These are phyloP conservation scores for Diachasmimorpha longicaudata DNA, from an alignment of 1,140 invertebrate genomes.

Conservation along the genomic window DNA sequence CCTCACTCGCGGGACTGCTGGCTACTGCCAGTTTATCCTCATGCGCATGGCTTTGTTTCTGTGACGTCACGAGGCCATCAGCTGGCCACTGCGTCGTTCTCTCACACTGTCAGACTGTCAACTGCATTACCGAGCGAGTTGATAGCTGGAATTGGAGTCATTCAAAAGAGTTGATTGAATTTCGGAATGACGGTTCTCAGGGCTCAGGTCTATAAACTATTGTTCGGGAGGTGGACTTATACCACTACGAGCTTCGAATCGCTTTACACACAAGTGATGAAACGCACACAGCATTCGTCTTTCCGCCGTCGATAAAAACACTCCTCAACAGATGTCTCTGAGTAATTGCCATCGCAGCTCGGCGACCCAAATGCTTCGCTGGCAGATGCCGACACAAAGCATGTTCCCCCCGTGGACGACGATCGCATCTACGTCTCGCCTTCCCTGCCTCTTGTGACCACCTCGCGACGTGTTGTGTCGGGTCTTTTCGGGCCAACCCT, in stretches of 20 bases:
- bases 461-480: neutral
- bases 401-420: neutral
- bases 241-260: too few relatives aligned
- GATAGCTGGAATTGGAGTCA: too few relatives aligned
- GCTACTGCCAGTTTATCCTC: neutral
- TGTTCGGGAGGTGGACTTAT: too few relatives aligned
- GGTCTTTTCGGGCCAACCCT: neutral
- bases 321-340: too few relatives aligned
- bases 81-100: neutral
- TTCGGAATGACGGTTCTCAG: too few relatives aligned
- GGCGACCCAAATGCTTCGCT: neutral
- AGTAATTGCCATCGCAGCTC: too few relatives aligned
- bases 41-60: neutral
- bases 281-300: too few relatives aligned
- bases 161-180: too few relatives aligned
- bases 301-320: too few relatives aligned
- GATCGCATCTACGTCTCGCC: neutral
- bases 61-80: constrained; percentile 1
- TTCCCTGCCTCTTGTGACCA: neutral
- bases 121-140: neutral
- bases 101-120: neutral
- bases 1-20: neutral
- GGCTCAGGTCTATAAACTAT: too few relatives aligned
- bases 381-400: neutral
- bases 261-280: too few relatives aligned